Percentiles rank a stretch among this genome's conserved stretches.
These are phyloP conservation scores for Gavialis gangeticus DNA, from an alignment of 2,113 vertebrate genomes.

Conservation along the genomic window DNA sequence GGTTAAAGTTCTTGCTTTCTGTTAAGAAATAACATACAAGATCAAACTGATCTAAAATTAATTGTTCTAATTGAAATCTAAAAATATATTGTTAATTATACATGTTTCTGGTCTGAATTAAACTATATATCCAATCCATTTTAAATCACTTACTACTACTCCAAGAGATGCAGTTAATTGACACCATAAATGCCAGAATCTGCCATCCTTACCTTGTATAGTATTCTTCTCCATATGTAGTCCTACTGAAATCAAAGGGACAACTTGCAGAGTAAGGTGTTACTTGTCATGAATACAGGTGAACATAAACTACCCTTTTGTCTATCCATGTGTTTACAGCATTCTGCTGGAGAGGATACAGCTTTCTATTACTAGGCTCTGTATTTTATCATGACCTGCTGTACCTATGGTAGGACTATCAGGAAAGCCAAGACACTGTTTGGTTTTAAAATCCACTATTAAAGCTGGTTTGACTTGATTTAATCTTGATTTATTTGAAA, in stretches of 20 bases:
- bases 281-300: background rate
- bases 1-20: background rate
- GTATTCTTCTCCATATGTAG: background rate
- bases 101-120: background rate
- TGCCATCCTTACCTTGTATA: background rate
- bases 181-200: background rate
- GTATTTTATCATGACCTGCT: background rate
- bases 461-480: constrained; percentile 75
- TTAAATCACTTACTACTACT: constrained; percentile 27
- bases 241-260: background rate
- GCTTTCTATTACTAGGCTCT: background rate
- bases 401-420: background rate
- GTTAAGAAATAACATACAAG: constrained; percentile 13
- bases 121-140: background rate
- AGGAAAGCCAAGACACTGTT: constrained; percentile 23
- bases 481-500: constrained; percentile 77
- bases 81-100: background rate
- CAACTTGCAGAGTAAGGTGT: background rate
- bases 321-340: background rate
- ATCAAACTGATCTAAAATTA: background rate
- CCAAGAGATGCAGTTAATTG: background rate
- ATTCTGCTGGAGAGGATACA: background rate
- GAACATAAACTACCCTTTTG: background rate
- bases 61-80: background rate
- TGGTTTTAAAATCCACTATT: constrained; percentile 57